Conservation (phyloP, 2,888 invertebrate species). For the Agrochola circellaris region DNA sequence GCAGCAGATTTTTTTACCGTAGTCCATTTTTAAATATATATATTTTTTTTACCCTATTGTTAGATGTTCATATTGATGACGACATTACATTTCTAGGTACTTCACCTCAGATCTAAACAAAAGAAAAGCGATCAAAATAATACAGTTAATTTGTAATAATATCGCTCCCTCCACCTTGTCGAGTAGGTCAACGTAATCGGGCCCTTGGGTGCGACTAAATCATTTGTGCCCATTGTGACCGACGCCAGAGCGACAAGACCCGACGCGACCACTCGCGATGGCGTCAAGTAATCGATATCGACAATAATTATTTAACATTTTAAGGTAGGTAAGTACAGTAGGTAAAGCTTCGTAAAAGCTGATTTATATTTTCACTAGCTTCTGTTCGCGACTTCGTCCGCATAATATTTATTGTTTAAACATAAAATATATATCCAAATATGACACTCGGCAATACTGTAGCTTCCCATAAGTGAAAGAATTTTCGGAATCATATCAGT, state of each 20-base stretch:
- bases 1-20: too few species aligned
- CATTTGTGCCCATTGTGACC: constrained; percentile 74
- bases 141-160: constrained; percentile 16
- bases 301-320: constrained; percentile 27
- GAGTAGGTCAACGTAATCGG: constrained; percentile 74
- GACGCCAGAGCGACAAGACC: background rate
- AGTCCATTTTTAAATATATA: too few species aligned
- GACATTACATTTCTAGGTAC: background rate
- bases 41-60: too few species aligned
- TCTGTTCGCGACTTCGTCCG: too few species aligned
- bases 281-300: constrained; percentile 70
- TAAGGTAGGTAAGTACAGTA: background rate
- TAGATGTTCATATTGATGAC: background rate
- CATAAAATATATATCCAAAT: too few species aligned
- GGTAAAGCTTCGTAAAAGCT: background rate
- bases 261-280: background rate
- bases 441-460: too few species aligned
- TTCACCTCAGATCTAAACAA: background rate
- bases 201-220: constrained; percentile 81
- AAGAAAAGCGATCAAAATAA: constrained; percentile 17
- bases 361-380: background rate
- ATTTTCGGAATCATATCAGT: too few species aligned
- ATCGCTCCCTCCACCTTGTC: constrained; percentile 52
- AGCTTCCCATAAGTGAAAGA: too few species aligned
- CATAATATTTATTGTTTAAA: too few species aligned